Evolutionary conservation across 2,888 invertebrate genomes (phyloP).

Genomic region (Vesta saturnalis): DNA sequence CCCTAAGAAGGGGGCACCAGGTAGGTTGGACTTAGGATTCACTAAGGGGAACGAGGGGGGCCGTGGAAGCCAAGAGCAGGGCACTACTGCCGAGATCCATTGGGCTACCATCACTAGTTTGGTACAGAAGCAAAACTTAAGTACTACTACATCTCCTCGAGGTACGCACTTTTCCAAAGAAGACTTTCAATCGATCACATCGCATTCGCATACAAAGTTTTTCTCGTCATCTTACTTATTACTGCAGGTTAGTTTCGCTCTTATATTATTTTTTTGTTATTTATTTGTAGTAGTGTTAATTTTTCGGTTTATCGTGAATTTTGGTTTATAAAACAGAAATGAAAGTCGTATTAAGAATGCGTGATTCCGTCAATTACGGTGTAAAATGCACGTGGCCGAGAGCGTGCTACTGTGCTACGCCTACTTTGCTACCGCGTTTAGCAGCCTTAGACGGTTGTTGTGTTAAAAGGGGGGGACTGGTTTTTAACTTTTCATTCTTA

Average conservation of each 20-base stretch:
- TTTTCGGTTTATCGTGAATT: neutral
- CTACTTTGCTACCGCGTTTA: conserved; percentile 48
- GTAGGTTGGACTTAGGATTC: conserved; percentile 57
- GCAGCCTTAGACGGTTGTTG: conserved; percentile 37
- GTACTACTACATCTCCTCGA: conserved; percentile 39
- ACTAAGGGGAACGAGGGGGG: conserved; percentile 51
- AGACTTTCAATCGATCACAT: conserved; percentile 14
- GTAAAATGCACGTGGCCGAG: conserved; percentile 43
- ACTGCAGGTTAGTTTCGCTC: conserved; percentile 15
- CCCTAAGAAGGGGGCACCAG: conserved; percentile 52
- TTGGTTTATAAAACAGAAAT: neutral
- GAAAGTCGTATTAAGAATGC: conserved; percentile 19
- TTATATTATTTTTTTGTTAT: neutral
- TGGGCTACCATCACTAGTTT: conserved; percentile 62
- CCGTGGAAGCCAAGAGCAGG: conserved; percentile 58
- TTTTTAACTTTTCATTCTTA: neutral
- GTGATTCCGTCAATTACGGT: conserved; percentile 42
- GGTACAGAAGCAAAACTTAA: conserved; percentile 60
- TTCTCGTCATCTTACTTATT: conserved; percentile 5
- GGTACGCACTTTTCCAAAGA: conserved; percentile 31
- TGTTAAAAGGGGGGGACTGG: conserved; percentile 16
- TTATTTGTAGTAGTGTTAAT: neutral
- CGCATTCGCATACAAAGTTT: neutral
- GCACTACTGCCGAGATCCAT: conserved; percentile 62
- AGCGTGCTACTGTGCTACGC: conserved; percentile 47